Evolutionary conservation across 2,797 vertebrate species (phyloP).

Genomic region (Pogonophryne albipinna): DNA sequence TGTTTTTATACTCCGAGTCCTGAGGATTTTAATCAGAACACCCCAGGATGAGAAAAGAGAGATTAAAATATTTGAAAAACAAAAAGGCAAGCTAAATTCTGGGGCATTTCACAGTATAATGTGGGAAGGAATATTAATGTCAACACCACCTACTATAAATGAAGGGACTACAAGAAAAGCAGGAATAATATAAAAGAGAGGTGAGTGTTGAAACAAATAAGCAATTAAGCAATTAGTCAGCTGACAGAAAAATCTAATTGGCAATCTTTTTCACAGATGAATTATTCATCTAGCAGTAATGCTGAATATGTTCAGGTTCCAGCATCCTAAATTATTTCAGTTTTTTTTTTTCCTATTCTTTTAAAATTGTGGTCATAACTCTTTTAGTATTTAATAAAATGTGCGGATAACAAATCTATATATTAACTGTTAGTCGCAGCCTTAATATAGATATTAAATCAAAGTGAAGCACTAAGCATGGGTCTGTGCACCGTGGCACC

Average conservation of each 20-base stretch:
- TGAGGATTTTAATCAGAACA: conserved; percentile 56
- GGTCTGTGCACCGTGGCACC: background rate
- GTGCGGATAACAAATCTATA: background rate
- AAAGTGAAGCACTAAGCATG: background rate
- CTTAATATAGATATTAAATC: background rate
- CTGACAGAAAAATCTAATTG: background rate
- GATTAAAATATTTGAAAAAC: conserved; percentile 32
- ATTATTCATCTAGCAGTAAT: background rate
- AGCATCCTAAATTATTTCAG: background rate
- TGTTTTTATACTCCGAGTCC: conserved; percentile 50
- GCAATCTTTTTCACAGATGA: background rate
- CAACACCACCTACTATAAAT: conserved; percentile 13
- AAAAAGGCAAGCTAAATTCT: conserved; percentile 31
- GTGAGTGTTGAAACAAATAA: background rate
- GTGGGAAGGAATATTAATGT: conserved; percentile 26
- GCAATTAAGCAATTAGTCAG: background rate
- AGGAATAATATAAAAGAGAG: conserved; percentile 1
- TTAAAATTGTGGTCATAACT: background rate
- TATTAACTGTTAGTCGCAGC: background rate
- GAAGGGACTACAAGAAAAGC: conserved; percentile 3
- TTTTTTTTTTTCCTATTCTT: too few relatives aligned
- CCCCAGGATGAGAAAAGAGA: conserved; percentile 34
- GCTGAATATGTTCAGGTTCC: background rate
- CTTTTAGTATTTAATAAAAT: background rate
- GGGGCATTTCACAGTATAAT: conserved; percentile 39